Evolutionary conservation across 2,888 invertebrate genomes (phyloP).

Genomic region (Azorinus chamasolen): DNA sequence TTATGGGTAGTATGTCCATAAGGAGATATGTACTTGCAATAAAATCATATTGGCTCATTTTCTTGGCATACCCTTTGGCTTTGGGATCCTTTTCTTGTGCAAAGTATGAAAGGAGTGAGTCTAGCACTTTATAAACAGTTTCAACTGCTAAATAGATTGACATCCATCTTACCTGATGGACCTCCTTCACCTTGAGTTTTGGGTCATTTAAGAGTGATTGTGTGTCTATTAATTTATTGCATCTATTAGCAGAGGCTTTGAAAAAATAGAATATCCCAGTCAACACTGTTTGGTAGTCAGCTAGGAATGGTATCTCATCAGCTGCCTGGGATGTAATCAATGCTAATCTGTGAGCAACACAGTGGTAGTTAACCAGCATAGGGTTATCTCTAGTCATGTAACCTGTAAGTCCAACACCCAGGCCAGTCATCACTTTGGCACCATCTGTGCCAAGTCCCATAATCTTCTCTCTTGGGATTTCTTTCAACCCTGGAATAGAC

Average conservation of each 20-base stretch:
- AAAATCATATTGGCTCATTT: conserved; percentile 22
- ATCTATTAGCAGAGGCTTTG: conserved; percentile 25
- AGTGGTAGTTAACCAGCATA: conserved; percentile 35
- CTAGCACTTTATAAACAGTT: conserved; percentile 10
- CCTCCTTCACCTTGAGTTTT: conserved; percentile 15
- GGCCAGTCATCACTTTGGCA: conserved; percentile 35
- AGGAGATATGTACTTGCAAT: conserved; percentile 23
- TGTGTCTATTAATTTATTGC: conserved; percentile 2
- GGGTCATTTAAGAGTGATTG: conserved; percentile 8
- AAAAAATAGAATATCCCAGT: conserved; percentile 30
- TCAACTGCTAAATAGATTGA: conserved; percentile 14
- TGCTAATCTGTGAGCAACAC: conserved; percentile 30
- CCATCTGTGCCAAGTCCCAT: conserved; percentile 22
- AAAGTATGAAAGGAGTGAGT: conserved; percentile 22
- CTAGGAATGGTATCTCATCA: conserved; percentile 10
- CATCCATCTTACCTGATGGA: conserved; percentile 23
- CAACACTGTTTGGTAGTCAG: conserved; percentile 19
- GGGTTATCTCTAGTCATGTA: conserved; percentile 21
- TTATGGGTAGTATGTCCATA: conserved; percentile 23
- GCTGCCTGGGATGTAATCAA: conserved; percentile 30
- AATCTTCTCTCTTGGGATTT: conserved; percentile 2
- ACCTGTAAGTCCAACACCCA: conserved; percentile 19
- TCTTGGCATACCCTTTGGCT: conserved; percentile 22
- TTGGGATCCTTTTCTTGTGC: conserved; percentile 8
- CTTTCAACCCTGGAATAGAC: not conserved